A percentile compares a stretch with the other conserved stretches of the same genome.
Evolutionary conservation across 1,140 invertebrate genomes (phyloP).

Genomic region (Pseudomyrmex cubaensis): DNA sequence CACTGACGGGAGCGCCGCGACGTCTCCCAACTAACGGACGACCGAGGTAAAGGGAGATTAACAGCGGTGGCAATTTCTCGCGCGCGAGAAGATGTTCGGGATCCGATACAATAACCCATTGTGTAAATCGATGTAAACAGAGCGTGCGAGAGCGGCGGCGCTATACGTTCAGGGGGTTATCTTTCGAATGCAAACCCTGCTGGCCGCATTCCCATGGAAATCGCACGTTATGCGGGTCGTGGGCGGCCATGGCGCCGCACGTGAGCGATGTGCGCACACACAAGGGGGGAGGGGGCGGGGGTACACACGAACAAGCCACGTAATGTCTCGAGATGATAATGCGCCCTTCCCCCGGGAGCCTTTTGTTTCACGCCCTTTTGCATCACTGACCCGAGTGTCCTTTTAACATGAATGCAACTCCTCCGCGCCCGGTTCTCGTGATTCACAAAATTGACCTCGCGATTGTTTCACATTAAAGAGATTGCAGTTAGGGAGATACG

Average conservation of each 20-base stretch:
- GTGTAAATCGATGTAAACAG: constrained; percentile 14
- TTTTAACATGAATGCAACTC: constrained; percentile 36
- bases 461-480: constrained; percentile 8
- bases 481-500: background rate
- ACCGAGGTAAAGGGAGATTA: background rate
- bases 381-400: constrained; percentile 28
- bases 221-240: constrained; percentile 70
- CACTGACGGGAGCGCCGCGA: background rate
- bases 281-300: background rate
- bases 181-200: constrained; percentile 74
- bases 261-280: constrained; percentile 55
- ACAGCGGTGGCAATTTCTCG: constrained; percentile 36
- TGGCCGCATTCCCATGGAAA: constrained; percentile 75
- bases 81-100: constrained; percentile 45
- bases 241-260: constrained; percentile 60
- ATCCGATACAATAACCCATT: constrained; percentile 27
- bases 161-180: constrained; percentile 66
- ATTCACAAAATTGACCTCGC: background rate
- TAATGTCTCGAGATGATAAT: constrained; percentile 75
- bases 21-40: background rate
- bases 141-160: constrained; percentile 24
- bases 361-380: constrained; percentile 67
- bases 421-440: background rate
- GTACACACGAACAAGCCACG: constrained; percentile 67
- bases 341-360: constrained; percentile 67